Base-by-base conservation (phyloP, 2,797 vertebrate genomes). In the Acanthiza pusilla region DNA sequence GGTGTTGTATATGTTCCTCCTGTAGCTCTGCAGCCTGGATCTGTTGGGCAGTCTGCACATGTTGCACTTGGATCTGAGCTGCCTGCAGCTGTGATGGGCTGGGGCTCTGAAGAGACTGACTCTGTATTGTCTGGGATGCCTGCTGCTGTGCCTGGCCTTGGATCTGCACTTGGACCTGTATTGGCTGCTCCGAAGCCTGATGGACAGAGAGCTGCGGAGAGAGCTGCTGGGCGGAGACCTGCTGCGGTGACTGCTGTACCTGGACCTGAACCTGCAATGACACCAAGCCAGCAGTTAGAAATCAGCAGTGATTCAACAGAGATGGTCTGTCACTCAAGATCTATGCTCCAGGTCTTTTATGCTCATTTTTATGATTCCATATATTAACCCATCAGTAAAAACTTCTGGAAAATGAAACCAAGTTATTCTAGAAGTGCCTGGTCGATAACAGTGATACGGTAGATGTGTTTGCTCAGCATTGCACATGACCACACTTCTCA, bases 141-240 rank as follows among this genome's bases (percentile, higher is more conserved):
- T 99, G 98, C 68, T 98, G 98, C 87, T 99, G 99, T 2, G 98
- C 98, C 96, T 99, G 99, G 66, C 99, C 99, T 97, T 99, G 97
- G 95, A 99, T 99, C 98, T 99, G 99, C 89, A 99, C 99, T 97
- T 99, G 99, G 60, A 99, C 99, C 94, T 99, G 98, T 88, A 99
- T 99, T 16, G 99, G 97, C 53, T 98, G 98, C 85, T 98, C 99
- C 1, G 98, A 96, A 79, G 98, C 98, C 89, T 99, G 99, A 86
- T 99, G 99, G 74, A 99, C 98, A 79, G 98, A 98, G 94, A 99
- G 98, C 84, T 99, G 99, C 0, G 99, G 99, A 13, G 99, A 99
- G 84, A 99, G 99, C 96, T 99, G 99, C 76, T 99, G 98, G 90
- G 97, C 95, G 0, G 97, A 97, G 71, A 98, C 97, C 81, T 99